Base-by-base conservation (phyloP, 1,140 invertebrate species). In the Eufriesea mexicana region DNA sequence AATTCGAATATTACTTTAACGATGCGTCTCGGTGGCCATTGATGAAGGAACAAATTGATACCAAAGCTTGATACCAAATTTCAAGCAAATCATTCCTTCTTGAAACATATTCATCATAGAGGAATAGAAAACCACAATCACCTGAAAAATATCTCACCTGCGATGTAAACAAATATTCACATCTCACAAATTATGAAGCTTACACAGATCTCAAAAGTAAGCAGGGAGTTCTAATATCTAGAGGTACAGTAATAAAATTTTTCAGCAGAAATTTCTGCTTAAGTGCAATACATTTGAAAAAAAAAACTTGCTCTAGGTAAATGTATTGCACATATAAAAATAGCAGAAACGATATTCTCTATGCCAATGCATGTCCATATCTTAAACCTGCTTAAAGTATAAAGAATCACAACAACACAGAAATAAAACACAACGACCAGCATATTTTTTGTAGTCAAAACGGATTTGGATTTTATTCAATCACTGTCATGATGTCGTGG, bases 401-500 rank as follows among this genome's bases (percentile, higher is more conserved):
- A 87, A 87, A 84, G 86, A 75, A 78, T 84, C 86, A 88, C 86
- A 88, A 87, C 83, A 81, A 80, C 86, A 87, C 85, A 88, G 83
- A 93, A 93, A 94, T 93, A 93, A 94, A 93, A 93, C 89, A 90
- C 91, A 94, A 92, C 90, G 90, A 91, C 89, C 91, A 89, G 80
- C 77, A 79, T 90, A 80, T 91, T 86, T 89, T 92, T 89, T 89
- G 78, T 92, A 90, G 87, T 92, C 90, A 94, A 93, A 93, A 91
- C 92, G 92, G 86, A 93, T 92, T 90, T 92, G 91, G 91, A 92
- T 91, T 94, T 94, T 94, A 94, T 94, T 94, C 92, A 94, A 92
- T 93, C 86, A 89, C 91, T 92, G 89, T 93, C 89, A 91, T 92
- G 90, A 93, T 87, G 87, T 91, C 87, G 89, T 89, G 89, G 90